Percentiles rank a stretch among this genome's conserved stretches.
Evolutionary conservation across 2,888 invertebrate genomes (phyloP).

Genomic region (Lasioglossum calceatum): DNA sequence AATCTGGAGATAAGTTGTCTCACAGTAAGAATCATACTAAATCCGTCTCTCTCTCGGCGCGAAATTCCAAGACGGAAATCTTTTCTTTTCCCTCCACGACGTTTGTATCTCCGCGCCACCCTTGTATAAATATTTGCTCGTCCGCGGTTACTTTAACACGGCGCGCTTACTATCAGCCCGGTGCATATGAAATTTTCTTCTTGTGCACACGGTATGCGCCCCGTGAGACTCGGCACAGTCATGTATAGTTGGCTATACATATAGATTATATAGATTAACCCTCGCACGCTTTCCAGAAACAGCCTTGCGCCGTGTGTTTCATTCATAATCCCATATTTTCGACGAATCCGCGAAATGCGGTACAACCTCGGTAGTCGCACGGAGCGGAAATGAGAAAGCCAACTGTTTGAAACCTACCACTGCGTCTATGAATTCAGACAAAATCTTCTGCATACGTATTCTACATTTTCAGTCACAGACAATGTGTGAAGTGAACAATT

Average conservation of each 20-base stretch:
- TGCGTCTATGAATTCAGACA: no score
- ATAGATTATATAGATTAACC: constrained; percentile 7
- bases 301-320: not conserved
- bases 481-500: no score
- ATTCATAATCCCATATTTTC: not conserved
- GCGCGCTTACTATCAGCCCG: constrained; percentile 5
- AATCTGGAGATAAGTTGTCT: not conserved
- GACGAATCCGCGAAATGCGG: not conserved
- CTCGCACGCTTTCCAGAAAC: not conserved
- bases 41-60: not conserved
- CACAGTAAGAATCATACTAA: not conserved
- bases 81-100: not conserved
- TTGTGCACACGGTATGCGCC: not conserved
- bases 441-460: no score
- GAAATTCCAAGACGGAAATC: constrained; percentile 23
- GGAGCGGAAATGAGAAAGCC: not conserved
- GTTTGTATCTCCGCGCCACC: constrained; percentile 9
- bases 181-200: constrained; percentile 12
- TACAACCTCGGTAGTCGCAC: not conserved
- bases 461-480: no score
- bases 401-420: no score
- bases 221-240: not conserved
- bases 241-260: not conserved
- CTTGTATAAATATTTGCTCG: constrained; percentile 28
- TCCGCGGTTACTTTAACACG: constrained; percentile 17